Evolutionary conservation across 64 coral and sea anemone genomes (phyloP), one percentile per base, ranked within the genome.

Genomic region (Hydrozoanthus tunicans): DNA sequence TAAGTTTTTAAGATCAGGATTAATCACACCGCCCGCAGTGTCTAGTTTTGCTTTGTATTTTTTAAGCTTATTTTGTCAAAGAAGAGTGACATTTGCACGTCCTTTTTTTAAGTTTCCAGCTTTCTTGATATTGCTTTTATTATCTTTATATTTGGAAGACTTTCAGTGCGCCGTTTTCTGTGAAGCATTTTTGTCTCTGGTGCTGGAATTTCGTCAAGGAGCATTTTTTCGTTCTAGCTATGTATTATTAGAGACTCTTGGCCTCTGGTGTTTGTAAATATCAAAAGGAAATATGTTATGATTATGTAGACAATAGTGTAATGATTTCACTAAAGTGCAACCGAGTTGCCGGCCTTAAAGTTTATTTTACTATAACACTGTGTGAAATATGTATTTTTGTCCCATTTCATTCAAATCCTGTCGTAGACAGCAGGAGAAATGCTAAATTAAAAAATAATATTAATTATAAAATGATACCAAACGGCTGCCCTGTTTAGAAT

Each of bases 361-460:
- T 74, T 88, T 88, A 88, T 88, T 88, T 88, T 88, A 25, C 56
- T 88, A 74, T 73, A 43, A 43, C 54, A 88, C 68, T 74, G 84
- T 12, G 84, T 88, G 84, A 74, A 59, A 70, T 74, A 88, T 88
- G 84, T 88, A 88, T 88, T 88, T 88, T 86, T 88, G 32, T 53
- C 74, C 24, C 84, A 88, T 69, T 43, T 73, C 60, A 11, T 88
- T 69, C 55, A 74, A 56, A 20, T 53, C 17, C 62, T 83, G 81
- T 0, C 32, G 12, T 11, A 70, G 1, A 74, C 69, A 25, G 56
- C 84, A 88, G 84, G 56, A 73, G 20, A 75, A 88, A 67, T 73
- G 54, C 60, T 58, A 60, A 88, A 74, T 73, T 88, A 88, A 88
- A 88, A 73, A 58, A 56, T 58, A 73, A 56, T 74, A 88, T 88